Evolutionary conservation across 2,113 vertebrate genomes (phyloP), one percentile per base, ranked within the genome.

Genomic region (Psophia crepitans): DNA sequence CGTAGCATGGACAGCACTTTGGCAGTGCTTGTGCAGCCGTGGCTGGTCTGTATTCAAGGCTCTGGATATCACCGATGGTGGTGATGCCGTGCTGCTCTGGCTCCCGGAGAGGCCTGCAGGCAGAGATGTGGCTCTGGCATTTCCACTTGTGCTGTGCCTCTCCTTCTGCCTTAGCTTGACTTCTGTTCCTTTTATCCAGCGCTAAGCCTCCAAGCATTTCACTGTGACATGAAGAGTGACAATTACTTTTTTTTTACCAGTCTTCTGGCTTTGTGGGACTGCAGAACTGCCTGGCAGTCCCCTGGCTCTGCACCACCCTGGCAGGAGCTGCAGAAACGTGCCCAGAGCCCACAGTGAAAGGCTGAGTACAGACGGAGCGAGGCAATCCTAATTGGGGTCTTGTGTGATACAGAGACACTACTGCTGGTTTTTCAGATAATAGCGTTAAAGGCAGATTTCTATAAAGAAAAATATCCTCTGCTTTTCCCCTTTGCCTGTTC

Each of bases 1-100:
- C 0, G 0, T 2, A 22, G 65, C 56, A 19, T 0, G 26, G 80
- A 3, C 51, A n/a, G 41, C 28, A 39, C 63, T 28, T 74, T 5
- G 3, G 3, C 22, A 8, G 24, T 21, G 37, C 37, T 14, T 14
- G 22, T 12, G 4, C 3, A 4, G 60, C 41, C 30, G 1, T 5
- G 19, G 41, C 12, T 7, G 1, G 24, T 20, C 81, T 14, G 0
- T 26, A 7, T 19, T 57, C 11, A 8, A 19, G 58, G 57, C 43
- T 71, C 10, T 43, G 7, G 8, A 0, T 63, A 1, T 5, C 12
- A 6, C 33, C 18, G 69, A 5, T 43, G 68, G 48, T 16, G 48
- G 53, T 7, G 8, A 1, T 11, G 28, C 73, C 3, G 0, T 9
- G 41, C 60, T 41, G 28, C 49, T 28, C 24, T 48, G 70, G 39